Conservation (phyloP, 1,140 invertebrate genomes). For the Drosophila chauvacae region DNA sequence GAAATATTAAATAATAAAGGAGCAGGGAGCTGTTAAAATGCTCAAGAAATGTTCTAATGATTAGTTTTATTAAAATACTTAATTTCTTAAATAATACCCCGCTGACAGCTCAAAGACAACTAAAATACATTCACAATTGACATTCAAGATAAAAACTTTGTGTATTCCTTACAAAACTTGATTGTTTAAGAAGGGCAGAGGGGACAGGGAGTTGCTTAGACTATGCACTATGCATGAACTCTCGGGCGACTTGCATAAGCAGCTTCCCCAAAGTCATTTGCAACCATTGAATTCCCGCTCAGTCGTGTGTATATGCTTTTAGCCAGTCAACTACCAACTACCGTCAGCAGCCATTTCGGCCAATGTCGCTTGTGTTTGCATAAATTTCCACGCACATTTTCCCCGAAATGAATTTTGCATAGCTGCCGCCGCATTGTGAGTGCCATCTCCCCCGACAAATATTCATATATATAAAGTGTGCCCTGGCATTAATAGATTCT, state of each 20-base stretch:
- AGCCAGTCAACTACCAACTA: constrained; percentile 4
- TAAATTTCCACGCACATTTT: constrained; percentile 41
- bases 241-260: constrained; percentile 13
- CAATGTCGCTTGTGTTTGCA: constrained; percentile 37
- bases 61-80: no score
- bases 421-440: background rate
- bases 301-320: constrained; percentile 16
- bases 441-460: background rate
- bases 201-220: background rate
- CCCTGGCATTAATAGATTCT: constrained; percentile 30
- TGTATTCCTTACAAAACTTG: constrained; percentile 1
- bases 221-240: constrained; percentile 8
- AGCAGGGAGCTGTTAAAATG: no score
- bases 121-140: background rate
- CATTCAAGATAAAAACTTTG: constrained; percentile 3
- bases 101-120: background rate
- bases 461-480: background rate
- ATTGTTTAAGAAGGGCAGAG: background rate
- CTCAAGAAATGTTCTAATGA: no score
- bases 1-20: background rate
- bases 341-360: constrained; percentile 26
- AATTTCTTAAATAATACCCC: no score
- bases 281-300: constrained; percentile 29
- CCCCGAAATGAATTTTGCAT: constrained; percentile 41
- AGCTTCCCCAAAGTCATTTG: constrained; percentile 31